Base-by-base conservation (phyloP, 64 coral and sea anemone species). In the Pocillopora verrucosa region DNA sequence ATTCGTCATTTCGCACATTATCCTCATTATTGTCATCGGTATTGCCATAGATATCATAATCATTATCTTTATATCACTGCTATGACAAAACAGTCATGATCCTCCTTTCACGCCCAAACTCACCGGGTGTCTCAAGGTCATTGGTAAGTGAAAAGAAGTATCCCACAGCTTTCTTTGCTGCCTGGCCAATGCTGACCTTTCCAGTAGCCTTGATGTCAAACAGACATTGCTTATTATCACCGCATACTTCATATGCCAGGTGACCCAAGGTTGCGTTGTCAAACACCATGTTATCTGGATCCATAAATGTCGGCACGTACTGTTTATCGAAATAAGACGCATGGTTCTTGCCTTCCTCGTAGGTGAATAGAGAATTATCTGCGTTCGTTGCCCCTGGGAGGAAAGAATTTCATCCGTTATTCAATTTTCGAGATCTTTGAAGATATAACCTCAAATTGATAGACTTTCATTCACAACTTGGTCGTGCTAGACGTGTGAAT, bases 161-260 rank as follows among this genome's bases (percentile, higher is more conserved):
- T 45, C 87, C 76, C 19, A 61, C 19, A 57, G 88, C 89, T n/a
- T 92, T 20, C 36, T 86, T 85, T 7, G 94, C 83, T 9, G 89
- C 85, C 72, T 37, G 59, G 36, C 89, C 94, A 74, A 95, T 92
- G 38, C 56, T 77, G 37, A 89, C 56, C 22, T 91, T 90, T 36
- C 68, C 65, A 4, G 93, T 94, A 0, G 76, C 24, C 13, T 30
- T 5, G 51, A 91, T 82, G 34, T 94, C 93, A 20, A 90, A 91
- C 56, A 94, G 41, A 69, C 93, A 94, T 72, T 82, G 88, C 19
- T 80, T 34, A 63, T 87, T 94, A 34, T 38, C 88, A 62, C 89
- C 88, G 91, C 93, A 94, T 35, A 74, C 73, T 34, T 60, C 69
- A 38, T 51, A 38, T 58, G 94, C 89, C 56, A 74, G 14, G 30